These are phyloP conservation scores for Triplophysa bombifrons DNA, from an alignment of 2,797 vertebrate species.

Conservation along the genomic window DNA sequence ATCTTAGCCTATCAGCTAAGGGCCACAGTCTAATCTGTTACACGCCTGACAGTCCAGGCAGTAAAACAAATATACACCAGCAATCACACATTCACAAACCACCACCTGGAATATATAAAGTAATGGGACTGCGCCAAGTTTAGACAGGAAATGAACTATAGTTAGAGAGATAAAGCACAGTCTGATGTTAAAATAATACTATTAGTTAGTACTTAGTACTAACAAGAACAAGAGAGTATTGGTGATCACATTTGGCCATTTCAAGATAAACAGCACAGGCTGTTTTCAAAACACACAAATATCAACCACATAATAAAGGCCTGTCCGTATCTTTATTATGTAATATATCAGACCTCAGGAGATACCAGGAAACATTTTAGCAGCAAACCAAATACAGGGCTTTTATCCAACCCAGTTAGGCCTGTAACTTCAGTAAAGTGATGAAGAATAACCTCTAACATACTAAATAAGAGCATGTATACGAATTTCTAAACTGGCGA, in stretches of 20 bases:
- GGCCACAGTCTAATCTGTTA: slow-evolving; percentile 9
- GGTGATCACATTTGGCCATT: not conserved
- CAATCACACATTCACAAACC: not conserved
- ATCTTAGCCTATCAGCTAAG: slow-evolving; percentile 7
- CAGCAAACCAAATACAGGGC: not conserved
- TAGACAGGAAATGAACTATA: not conserved
- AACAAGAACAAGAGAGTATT: not conserved
- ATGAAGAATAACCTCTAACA: not conserved
- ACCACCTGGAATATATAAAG: slow-evolving; percentile 3
- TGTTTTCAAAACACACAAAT: not conserved
- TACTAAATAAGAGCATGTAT: not conserved
- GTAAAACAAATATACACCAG: not conserved
- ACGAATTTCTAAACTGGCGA: not conserved
- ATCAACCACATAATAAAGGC: not conserved
- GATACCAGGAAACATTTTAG: not conserved
- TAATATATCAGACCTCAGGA: not conserved
- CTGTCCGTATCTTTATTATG: not conserved
- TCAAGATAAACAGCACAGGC: no score
- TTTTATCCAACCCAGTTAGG: not conserved
- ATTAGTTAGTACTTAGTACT: not conserved
- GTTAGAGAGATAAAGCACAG: not conserved
- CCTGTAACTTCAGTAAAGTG: not conserved
- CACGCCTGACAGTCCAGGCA: slow-evolving; percentile 1
- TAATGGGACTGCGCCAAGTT: not conserved
- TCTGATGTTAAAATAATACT: slow-evolving; percentile 14